These are phyloP conservation scores for Pyralis farinalis DNA, from an alignment of 2,888 invertebrate species.

Conservation along the genomic window DNA sequence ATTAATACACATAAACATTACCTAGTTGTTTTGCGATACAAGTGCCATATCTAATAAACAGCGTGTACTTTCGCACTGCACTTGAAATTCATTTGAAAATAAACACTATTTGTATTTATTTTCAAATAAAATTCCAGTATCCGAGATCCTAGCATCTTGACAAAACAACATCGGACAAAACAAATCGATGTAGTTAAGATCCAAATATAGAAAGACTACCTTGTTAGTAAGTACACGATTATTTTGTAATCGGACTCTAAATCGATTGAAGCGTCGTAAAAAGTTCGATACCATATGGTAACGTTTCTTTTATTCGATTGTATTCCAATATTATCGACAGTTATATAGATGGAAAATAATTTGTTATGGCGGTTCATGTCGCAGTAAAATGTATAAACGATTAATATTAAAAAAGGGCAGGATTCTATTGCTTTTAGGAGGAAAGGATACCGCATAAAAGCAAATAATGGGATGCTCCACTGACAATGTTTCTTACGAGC, in stretches of 20 bases:
- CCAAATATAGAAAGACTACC: not conserved
- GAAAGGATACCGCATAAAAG: no score
- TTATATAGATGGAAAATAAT: not conserved
- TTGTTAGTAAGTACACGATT: not conserved
- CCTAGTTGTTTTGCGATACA: no score
- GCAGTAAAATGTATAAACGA: not conserved
- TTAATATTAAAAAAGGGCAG: no score
- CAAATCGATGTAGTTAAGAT: not conserved
- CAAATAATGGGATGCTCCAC: no score
- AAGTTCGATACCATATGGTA: conserved; percentile 10
- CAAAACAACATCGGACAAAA: conserved; percentile 14
- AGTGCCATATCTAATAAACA: no score
- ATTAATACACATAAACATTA: no score
- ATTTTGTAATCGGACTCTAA: conserved; percentile 9
- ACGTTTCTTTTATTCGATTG: not conserved
- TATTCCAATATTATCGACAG: not conserved
- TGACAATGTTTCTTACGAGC: no score
- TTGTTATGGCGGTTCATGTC: not conserved
- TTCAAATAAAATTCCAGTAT: conserved; percentile 16
- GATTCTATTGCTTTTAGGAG: no score
- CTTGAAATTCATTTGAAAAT: no score
- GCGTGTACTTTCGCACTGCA: no score
- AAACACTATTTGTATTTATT: no score
- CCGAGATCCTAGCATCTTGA: conserved; percentile 6
- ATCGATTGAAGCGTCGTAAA: conserved; percentile 12